Evolutionary conservation across 1,140 invertebrate species (phyloP).

Genomic region (Neodiprion virginianus): DNA sequence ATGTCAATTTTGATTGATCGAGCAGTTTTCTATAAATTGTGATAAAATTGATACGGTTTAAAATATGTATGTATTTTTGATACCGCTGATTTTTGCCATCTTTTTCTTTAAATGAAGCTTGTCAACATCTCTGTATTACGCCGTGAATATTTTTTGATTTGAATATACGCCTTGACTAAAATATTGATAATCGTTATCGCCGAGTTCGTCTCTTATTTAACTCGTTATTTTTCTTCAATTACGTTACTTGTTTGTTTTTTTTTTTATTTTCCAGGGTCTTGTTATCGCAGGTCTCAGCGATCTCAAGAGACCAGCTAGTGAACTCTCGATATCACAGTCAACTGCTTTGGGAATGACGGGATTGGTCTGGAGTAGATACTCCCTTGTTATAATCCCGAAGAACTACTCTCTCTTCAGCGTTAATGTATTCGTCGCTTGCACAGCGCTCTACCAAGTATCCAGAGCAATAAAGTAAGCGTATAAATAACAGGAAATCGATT

Average conservation of each 20-base stretch:
- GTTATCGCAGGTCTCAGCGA: conserved; percentile 94
- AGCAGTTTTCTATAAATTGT: too few species aligned
- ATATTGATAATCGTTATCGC: too few species aligned
- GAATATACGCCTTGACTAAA: too few species aligned
- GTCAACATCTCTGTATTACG: too few species aligned
- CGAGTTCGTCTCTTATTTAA: too few species aligned
- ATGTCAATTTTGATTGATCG: too few species aligned
- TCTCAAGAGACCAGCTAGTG: conserved; percentile 86
- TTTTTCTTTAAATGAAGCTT: too few species aligned
- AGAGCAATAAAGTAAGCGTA: conserved; percentile 68
- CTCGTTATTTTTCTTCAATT: too few species aligned
- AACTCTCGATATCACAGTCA: conserved; percentile 88
- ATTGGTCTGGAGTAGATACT: conserved; percentile 86
- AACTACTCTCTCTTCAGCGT: conserved; percentile 94
- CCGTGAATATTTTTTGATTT: too few species aligned
- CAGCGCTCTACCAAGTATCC: conserved; percentile 81
- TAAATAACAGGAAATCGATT: background rate
- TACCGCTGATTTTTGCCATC: too few species aligned
- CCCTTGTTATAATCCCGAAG: conserved; percentile 92
- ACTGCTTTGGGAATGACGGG: conserved; percentile 79
- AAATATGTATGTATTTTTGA: too few species aligned
- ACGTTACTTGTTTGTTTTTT: background rate
- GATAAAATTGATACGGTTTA: too few species aligned
- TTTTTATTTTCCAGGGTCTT: conserved; percentile 70
- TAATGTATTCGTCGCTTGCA: conserved; percentile 90